These are phyloP conservation scores for Brachyalestes nurse DNA, from an alignment of 2,797 vertebrate species.

Conservation along the genomic window DNA sequence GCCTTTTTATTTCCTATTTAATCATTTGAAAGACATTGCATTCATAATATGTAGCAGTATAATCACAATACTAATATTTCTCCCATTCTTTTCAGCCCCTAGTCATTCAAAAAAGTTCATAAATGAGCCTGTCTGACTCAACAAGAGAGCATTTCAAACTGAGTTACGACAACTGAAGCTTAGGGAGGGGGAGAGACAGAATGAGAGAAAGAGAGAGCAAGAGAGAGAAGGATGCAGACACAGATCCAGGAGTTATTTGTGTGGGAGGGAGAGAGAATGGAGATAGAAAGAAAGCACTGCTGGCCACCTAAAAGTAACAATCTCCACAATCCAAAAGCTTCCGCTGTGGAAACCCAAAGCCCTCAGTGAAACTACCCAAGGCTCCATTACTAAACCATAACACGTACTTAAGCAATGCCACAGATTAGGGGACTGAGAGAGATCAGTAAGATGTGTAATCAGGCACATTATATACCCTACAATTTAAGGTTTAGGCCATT, in stretches of 20 bases:
- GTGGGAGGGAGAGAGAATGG: slow-evolving; percentile 28
- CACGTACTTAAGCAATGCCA: not conserved
- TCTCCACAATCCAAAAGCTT: slow-evolving; percentile 62
- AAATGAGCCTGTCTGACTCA: slow-evolving; percentile 32
- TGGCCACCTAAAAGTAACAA: slow-evolving; percentile 45
- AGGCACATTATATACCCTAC: not conserved
- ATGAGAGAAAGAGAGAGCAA: slow-evolving; percentile 1
- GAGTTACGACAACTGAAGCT: slow-evolving; percentile 41
- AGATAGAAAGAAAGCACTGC: not conserved
- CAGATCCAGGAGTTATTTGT: slow-evolving; percentile 7
- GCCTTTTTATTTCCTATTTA: too few relatives aligned
- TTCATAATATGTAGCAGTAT: too few relatives aligned
- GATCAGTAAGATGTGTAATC: slow-evolving; percentile 16
- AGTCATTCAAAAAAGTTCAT: not conserved
- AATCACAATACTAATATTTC: too few relatives aligned
- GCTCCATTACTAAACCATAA: not conserved
- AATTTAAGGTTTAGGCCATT: not conserved
- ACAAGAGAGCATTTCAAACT: slow-evolving; percentile 33
- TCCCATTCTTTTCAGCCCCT: too few relatives aligned
- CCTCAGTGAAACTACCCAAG: slow-evolving; percentile 3
- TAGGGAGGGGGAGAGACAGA: slow-evolving; percentile 22
- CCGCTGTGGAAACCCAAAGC: slow-evolving; percentile 40
- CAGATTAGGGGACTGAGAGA: not conserved
- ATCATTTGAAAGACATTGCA: too few relatives aligned
- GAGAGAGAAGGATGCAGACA: not conserved